These are phyloP conservation scores for Emys orbicularis DNA, from an alignment of 2,797 vertebrate genomes.

Conservation along the genomic window DNA sequence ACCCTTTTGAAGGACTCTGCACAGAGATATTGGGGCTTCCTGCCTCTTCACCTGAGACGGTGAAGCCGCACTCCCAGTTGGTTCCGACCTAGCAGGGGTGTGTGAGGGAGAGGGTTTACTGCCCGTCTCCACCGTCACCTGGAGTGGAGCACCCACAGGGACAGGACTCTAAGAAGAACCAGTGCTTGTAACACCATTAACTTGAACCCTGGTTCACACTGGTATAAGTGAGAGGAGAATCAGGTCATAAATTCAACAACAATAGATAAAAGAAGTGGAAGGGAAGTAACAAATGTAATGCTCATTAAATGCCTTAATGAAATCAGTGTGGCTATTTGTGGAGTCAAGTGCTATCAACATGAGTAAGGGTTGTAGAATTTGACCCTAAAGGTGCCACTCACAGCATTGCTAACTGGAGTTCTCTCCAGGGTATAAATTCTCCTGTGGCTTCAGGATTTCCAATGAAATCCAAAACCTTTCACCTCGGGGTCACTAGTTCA, in stretches of 20 bases:
- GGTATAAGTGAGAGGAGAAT: not conserved
- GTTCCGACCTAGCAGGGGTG: too few species aligned
- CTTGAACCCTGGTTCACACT: not conserved
- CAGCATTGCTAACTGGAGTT: too few species aligned
- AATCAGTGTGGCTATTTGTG: not conserved
- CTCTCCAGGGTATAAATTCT: not conserved
- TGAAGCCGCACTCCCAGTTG: too few species aligned
- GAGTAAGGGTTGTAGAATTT: not conserved
- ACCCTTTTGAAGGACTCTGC: too few species aligned
- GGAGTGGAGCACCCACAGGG: too few species aligned
- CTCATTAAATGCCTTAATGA: not conserved
- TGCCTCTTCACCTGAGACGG: too few species aligned
- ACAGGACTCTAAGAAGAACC: not conserved
- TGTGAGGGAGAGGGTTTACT: too few species aligned
- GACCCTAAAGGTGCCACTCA: not conserved
- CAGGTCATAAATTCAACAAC: not conserved
- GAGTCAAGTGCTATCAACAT: not conserved
- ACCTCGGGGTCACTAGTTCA: not conserved
- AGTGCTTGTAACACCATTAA: not conserved
- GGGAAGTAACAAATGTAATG: not conserved
- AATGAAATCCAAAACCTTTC: not conserved
- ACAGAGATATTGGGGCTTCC: too few species aligned
- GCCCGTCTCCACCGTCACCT: too few species aligned
- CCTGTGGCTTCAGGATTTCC: not conserved
- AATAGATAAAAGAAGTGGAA: accelerated